Evolutionary conservation across 2,113 vertebrate species (phyloP), one percentile per base, ranked within the genome.

Genomic region (Dipodomys stephensi): DNA sequence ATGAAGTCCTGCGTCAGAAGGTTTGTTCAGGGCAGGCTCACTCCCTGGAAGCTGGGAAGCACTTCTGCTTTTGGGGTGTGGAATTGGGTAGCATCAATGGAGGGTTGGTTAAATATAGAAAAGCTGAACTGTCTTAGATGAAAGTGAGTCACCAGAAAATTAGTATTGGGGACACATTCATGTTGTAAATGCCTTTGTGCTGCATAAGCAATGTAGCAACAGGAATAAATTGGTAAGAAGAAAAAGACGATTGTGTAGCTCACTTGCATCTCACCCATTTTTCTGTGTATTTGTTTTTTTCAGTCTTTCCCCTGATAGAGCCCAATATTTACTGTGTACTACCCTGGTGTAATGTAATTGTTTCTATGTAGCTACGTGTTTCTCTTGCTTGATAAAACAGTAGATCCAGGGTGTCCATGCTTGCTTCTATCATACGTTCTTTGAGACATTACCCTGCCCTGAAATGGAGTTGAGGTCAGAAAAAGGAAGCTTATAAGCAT

Each of bases 1-100:
- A 99, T 8, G 99, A 99, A 91, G 98, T 97, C 0, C 97, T 99
- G 83, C 98, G 99, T 22, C 99, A 99, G 93, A 97, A 98, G 99
- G 99, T 99, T 91, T 97, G 98, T 94, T 79, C 49, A 18, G 39
- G 67, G 39, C 0, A 15, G 1, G 1, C 86, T 83, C 13, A 23
- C 44, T 67, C 74, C 53, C 69, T n/a, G 32, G 92, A 32, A 71
- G 53, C 69, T n/a, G 39, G 92, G 44, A 71, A 79, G 30, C 10
- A 32, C 81, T 91, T 95, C 84, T 91, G 93, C 84, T 94, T 83
- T 93, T 23, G 46, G 7, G 23, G 44, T 62, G 25, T 80, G 72
- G 18, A 30, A 32, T 89, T 20, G 35, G 74, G 74, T 46, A 23
- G 73, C 9, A 39, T 60, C 39, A 1, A 32, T 16, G 53, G 72